Evolutionary conservation across 1,140 invertebrate species (phyloP).

Genomic region (Drosophila lowei): DNA sequence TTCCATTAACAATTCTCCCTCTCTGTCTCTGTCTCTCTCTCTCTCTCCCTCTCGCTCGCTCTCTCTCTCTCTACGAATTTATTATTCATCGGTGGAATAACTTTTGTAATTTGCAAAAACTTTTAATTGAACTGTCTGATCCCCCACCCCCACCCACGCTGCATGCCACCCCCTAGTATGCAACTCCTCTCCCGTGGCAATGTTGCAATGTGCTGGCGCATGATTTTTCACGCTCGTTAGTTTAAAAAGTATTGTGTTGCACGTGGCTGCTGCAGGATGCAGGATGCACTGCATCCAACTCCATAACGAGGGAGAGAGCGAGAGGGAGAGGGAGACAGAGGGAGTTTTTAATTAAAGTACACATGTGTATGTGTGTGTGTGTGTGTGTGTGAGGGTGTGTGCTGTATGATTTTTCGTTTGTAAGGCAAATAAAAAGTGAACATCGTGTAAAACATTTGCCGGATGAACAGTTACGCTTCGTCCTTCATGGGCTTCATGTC

Average conservation of each 20-base stretch:
- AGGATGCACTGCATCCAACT: slow-evolving; percentile 48
- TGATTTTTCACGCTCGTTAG: slow-evolving; percentile 79
- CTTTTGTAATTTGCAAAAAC: slow-evolving; percentile 57
- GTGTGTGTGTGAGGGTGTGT: too few species aligned
- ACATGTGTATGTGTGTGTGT: slow-evolving; percentile 49
- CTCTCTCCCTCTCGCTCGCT: too few species aligned
- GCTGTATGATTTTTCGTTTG: slow-evolving; percentile 61
- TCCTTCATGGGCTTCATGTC: slow-evolving; percentile 21
- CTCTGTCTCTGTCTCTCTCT: background rate
- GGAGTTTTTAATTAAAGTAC: slow-evolving; percentile 77
- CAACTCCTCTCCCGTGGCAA: background rate
- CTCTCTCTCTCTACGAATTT: slow-evolving; percentile 24
- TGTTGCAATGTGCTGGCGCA: slow-evolving; percentile 68
- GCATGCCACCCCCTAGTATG: background rate
- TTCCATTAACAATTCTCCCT: slow-evolving; percentile 32
- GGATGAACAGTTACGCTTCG: slow-evolving; percentile 30
- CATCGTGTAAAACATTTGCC: slow-evolving; percentile 70
- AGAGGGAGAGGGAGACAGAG: too few species aligned
- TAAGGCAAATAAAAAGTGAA: slow-evolving; percentile 67
- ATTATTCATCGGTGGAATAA: slow-evolving; percentile 54
- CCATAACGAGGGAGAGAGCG: slow-evolving; percentile 6
- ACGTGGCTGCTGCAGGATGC: slow-evolving; percentile 24
- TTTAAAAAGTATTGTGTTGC: slow-evolving; percentile 57
- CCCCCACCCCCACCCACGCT: background rate
- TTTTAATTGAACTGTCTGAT: slow-evolving; percentile 55